Conservation (phyloP, 2,113 vertebrate species). For the Ctenodactylus gundi region DNA sequence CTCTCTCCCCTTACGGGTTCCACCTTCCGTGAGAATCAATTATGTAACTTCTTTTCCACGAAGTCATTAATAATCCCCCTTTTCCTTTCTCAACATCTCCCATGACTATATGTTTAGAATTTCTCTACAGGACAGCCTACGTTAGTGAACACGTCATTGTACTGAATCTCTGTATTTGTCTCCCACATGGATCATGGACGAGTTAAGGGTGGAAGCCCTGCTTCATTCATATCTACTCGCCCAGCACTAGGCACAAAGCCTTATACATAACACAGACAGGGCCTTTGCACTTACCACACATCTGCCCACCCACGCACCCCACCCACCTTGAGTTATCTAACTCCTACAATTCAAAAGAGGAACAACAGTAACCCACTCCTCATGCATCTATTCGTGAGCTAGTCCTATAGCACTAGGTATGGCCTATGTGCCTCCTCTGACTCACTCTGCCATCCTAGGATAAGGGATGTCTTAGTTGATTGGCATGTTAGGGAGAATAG, state of each 20-base stretch:
- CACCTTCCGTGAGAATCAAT: neutral
- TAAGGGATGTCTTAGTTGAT: neutral
- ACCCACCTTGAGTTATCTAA: neutral
- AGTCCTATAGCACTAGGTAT: neutral
- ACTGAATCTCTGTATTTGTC: neutral
- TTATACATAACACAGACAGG: fast-evolving
- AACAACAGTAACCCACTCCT: neutral
- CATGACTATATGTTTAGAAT: neutral
- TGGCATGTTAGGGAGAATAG: neutral
- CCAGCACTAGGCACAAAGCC: too few relatives aligned
- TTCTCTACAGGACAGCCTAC: neutral
- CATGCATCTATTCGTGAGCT: neutral
- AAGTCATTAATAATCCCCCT: neutral
- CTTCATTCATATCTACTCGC: fast-evolving
- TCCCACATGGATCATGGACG: neutral
- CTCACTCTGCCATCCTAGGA: neutral
- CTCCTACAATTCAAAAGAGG: neutral
- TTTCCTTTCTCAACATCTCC: neutral
- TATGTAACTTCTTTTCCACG: neutral
- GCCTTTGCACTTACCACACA: neutral
- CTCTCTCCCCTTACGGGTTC: fast-evolving
- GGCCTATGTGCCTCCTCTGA: neutral
- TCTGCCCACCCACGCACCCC: neutral
- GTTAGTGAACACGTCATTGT: neutral
- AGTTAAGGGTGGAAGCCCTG: neutral